Evolutionary conservation across 2,113 vertebrate genomes (phyloP), one percentile per base, ranked within the genome.

Genomic region (Callopanchax toddi): DNA sequence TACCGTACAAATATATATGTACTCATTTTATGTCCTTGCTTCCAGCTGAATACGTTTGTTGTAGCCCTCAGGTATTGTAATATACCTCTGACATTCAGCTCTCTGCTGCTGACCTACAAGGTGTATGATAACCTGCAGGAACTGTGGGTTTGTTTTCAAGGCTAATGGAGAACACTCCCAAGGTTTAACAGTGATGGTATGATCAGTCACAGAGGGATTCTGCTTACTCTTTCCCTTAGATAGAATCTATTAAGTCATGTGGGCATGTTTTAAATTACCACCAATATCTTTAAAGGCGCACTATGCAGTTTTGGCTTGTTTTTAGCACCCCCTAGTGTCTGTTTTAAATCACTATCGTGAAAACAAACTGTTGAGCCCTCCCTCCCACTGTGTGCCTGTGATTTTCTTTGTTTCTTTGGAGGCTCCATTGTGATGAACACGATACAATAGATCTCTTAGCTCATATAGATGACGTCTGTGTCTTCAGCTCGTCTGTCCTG

Each of bases 51-150:
- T 62, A 26, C 65, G 49, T 74, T 82, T 83, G 69, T 60, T 71
- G 65, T 56, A 40, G 70, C 65, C 21, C 18, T 71, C 61, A 50
- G 56, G 52, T 56, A 69, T 54, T 29, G 74, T 48, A 74, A 55
- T 62, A 51, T 23, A 55, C 37, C 6, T 11, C 63, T 80, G 77
- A 76, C 78, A 79, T 81, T 74, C 52, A 60, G 71, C 71, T 67
- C 52, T 36, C 51, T 63, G 29, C 22, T n/a, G 53, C 72, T 81
- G 83, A 83, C 85, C 79, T 77, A 78, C 83, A 73, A 50, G 65
- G 65, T 56, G 71, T 74, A 51, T 60, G 81, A 81, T 84, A 83
- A 85, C 81, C 83, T 83, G 58, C 65, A 68, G 61, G 49, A 79
- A 60, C 59, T 15, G 49, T 26, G 16, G 65, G 58, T 59, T 77